These are phyloP conservation scores for Forficula auricularia DNA, from an alignment of 1,140 invertebrate genomes.

Conservation along the genomic window DNA sequence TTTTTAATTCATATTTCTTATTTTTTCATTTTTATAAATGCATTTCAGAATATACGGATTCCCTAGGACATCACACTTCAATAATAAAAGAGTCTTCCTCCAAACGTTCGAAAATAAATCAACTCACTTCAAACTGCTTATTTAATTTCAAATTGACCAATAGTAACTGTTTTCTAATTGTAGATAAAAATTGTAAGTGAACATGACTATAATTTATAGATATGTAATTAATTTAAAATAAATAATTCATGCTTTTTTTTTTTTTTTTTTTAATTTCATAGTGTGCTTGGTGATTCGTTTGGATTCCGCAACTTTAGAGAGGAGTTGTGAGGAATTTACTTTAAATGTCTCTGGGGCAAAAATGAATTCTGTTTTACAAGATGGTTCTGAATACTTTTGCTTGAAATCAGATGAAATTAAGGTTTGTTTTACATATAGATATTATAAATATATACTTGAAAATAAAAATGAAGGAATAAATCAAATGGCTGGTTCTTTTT, in stretches of 20 bases:
- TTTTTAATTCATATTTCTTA: too few species aligned
- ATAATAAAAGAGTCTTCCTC: background rate
- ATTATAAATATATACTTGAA: too few species aligned
- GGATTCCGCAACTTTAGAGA: conserved; percentile 33
- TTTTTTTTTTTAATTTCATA: conserved; percentile 23
- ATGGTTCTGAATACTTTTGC: conserved; percentile 27
- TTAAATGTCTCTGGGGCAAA: conserved; percentile 24
- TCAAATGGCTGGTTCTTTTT: too few species aligned
- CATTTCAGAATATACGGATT: conserved; percentile 1
- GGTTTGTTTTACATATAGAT: too few species aligned
- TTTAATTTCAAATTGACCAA: conserved; percentile 33
- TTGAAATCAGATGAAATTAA: conserved; percentile 30
- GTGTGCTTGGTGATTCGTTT: conserved; percentile 37
- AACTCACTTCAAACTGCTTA: background rate
- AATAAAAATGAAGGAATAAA: too few species aligned
- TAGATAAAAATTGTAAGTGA: conserved; percentile 38
- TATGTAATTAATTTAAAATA: too few species aligned
- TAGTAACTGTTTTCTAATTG: conserved; percentile 43
- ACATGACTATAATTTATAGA: too few species aligned
- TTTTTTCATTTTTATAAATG: conserved; percentile 4
- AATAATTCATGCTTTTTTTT: too few species aligned
- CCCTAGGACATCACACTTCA: conserved; percentile 6
- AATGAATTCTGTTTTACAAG: conserved; percentile 21
- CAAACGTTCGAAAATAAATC: background rate
- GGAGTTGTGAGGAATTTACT: conserved; percentile 20